Conservation (phyloP, 1,140 invertebrate species). For the Leptoteleia sp. region DNA sequence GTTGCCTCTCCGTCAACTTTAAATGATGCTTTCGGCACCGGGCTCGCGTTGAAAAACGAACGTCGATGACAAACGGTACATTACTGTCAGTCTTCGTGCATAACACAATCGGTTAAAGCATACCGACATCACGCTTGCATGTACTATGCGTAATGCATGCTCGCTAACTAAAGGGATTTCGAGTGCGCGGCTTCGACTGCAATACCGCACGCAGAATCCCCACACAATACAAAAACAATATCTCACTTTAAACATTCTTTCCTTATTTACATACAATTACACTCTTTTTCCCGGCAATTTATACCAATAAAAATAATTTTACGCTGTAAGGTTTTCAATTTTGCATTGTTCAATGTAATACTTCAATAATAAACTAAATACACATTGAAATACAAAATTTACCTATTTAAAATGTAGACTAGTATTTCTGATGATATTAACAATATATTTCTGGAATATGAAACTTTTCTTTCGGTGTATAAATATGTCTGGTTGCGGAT, state of each 20-base stretch:
- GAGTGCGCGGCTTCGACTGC: conserved; percentile 10
- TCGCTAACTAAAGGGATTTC: conserved; percentile 38
- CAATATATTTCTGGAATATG: too few species aligned
- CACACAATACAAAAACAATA: conserved; percentile 40
- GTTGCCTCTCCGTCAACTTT: conserved; percentile 44
- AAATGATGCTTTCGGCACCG: conserved; percentile 44
- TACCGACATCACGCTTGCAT: conserved; percentile 37
- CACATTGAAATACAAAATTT: too few species aligned
- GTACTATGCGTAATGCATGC: conserved; percentile 44
- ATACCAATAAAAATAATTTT: conserved; percentile 22
- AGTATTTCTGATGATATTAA: too few species aligned
- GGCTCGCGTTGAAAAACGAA: conserved; percentile 40
- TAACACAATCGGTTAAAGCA: conserved; percentile 32
- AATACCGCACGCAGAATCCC: conserved; percentile 4
- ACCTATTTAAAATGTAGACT: too few species aligned
- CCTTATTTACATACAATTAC: conserved; percentile 34
- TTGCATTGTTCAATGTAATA: neutral
- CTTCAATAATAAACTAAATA: too few species aligned
- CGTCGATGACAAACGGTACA: conserved; percentile 46
- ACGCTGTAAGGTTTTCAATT: neutral
- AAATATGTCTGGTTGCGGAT: too few species aligned
- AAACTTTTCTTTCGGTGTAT: too few species aligned
- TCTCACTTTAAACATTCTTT: conserved; percentile 27
- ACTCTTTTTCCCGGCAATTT: conserved; percentile 23
- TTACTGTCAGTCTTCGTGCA: conserved; percentile 39